A percentile compares a stretch with the other conserved stretches of the same genome.
Conservation (phyloP, 2,113 vertebrate genomes). For the Mohoua ochrocephala region DNA sequence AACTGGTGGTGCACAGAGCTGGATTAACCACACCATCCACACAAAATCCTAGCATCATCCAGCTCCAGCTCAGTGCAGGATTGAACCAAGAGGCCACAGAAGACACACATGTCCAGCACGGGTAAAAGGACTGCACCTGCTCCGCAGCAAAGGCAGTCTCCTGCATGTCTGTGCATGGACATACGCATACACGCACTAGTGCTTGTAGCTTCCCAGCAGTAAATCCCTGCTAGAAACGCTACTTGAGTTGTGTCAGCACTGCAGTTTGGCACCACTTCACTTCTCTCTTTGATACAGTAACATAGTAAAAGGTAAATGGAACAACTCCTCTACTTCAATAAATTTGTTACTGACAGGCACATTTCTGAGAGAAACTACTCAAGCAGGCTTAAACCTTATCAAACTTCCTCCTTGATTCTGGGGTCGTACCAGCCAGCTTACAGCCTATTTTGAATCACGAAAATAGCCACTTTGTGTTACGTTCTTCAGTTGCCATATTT, state of each 20-base stretch:
- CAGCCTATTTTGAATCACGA: not conserved
- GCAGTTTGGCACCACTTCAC: not conserved
- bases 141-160: not conserved
- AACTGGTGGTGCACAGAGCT: not conserved
- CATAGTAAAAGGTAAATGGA: not conserved
- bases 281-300: not conserved
- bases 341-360: not conserved
- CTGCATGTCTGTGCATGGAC: no score
- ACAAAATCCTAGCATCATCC: not conserved
- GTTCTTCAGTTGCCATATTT: not conserved
- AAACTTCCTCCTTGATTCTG: not conserved
- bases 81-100: not conserved
- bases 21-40: not conserved
- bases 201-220: not conserved
- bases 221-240: not conserved
- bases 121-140: not conserved
- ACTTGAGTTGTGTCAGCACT: not conserved
- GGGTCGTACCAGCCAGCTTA: not conserved
- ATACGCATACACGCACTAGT: fast-evolving
- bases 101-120: fast-evolving
- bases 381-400: not conserved
- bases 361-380: not conserved
- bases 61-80: not conserved
- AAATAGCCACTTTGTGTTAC: not conserved
- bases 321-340: not conserved